A percentile compares a stretch with the other conserved stretches of the same genome.
phyloP scores from a whole-genome alignment of 2,797 vertebrate genomes.

The Schizopygopsis malacanthus region DNA sequence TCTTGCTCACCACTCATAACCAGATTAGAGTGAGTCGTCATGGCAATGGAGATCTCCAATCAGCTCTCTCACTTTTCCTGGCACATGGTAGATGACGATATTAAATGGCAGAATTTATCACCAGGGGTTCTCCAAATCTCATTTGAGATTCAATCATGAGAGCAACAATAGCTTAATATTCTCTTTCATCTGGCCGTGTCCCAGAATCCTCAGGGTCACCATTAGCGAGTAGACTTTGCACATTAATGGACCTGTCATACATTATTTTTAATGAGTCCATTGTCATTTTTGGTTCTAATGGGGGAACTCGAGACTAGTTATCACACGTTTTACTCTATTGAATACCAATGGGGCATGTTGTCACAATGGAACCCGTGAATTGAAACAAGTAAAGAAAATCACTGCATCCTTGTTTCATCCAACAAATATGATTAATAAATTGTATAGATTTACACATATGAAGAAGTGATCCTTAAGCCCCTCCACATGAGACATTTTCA shows the following conservation, averaged over 20 bases:
- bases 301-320: not conserved
- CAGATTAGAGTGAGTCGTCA: slow-evolving; percentile 49
- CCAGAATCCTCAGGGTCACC: slow-evolving; percentile 36
- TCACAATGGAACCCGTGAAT: not conserved
- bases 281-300: slow-evolving; percentile 7
- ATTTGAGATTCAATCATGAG: slow-evolving; percentile 49
- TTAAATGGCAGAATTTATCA: slow-evolving; percentile 42
- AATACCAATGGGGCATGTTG: not conserved
- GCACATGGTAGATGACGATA: slow-evolving; percentile 42
- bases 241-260: slow-evolving; percentile 18
- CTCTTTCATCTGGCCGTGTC: slow-evolving; percentile 7
- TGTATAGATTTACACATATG: not conserved
- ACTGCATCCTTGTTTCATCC: not conserved
- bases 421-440: not conserved
- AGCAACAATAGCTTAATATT: slow-evolving; percentile 46
- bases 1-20: slow-evolving; percentile 44
- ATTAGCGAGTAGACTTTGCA: not conserved
- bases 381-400: not conserved
- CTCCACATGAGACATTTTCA: not conserved
- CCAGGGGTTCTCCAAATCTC: slow-evolving; percentile 20
- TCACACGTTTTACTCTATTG: not conserved
- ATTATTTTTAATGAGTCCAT: slow-evolving; percentile 21
- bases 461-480: not conserved
- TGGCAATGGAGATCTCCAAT: slow-evolving; percentile 34
- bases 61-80: slow-evolving; percentile 32